Percentiles rank a stretch among this genome's conserved stretches.
Conservation (phyloP, 2,888 invertebrate genomes). For the Oligia fasciuncula region DNA sequence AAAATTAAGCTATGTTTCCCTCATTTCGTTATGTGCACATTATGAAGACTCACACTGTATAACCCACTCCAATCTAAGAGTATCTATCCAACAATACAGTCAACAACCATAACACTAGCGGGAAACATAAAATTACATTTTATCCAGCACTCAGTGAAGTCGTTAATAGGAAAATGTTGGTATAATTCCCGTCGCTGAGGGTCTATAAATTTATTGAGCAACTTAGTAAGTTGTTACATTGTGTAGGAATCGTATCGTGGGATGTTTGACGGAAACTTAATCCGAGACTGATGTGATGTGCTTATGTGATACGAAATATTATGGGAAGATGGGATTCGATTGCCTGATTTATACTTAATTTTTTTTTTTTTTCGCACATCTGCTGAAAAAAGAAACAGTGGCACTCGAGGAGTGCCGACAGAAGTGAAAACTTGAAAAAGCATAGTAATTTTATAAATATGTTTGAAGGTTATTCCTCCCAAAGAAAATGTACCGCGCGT, state of each 20-base stretch:
- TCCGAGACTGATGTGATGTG: conserved; percentile 39
- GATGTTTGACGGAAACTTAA: conserved; percentile 45
- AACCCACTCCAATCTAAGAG: conserved; percentile 32
- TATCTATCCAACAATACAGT: conserved; percentile 39
- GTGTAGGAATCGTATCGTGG: conserved; percentile 53
- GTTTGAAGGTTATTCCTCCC: too few species aligned
- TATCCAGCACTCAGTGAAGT: conserved; percentile 55
- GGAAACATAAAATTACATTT: conserved; percentile 60
- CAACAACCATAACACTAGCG: conserved; percentile 41
- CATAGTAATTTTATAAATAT: too few species aligned
- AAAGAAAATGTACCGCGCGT: too few species aligned
- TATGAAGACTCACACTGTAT: not conserved
- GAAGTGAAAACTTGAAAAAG: too few species aligned
- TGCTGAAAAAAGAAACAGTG: not conserved
- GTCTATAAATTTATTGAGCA: conserved; percentile 66
- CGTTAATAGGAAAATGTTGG: conserved; percentile 62
- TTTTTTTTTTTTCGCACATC: not conserved
- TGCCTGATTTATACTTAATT: not conserved
- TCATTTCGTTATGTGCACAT: too few species aligned
- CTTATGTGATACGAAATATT: conserved; percentile 31
- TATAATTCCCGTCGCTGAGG: conserved; percentile 53
- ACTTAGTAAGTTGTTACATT: conserved; percentile 63
- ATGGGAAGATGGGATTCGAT: conserved; percentile 25
- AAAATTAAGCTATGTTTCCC: too few species aligned
- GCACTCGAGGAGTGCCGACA: too few species aligned